Conservation (phyloP, 2,888 invertebrate species). For the Carpatolechia fugitivella region DNA sequence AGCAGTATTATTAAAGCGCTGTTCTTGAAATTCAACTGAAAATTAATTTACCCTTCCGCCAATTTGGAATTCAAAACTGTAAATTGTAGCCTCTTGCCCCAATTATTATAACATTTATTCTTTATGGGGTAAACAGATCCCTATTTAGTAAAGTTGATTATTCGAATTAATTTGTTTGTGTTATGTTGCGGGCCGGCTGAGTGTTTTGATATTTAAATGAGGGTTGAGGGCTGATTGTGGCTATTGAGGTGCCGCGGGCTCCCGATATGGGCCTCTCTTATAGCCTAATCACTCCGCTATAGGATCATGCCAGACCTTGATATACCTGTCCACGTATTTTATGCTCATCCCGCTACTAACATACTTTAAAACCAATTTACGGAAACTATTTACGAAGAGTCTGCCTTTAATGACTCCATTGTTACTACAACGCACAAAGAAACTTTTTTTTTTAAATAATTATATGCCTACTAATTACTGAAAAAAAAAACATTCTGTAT, state of each 20-base stretch:
- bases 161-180: constrained; percentile 79
- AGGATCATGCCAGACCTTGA: too few species aligned
- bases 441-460: too few species aligned
- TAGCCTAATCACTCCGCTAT: too few species aligned
- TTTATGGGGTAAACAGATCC: constrained; percentile 76
- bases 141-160: constrained; percentile 77
- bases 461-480: too few species aligned
- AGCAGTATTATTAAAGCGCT: constrained; percentile 50
- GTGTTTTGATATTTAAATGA: constrained; percentile 78
- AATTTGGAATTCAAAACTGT: constrained; percentile 68
- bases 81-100: constrained; percentile 69
- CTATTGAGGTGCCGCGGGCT: constrained; percentile 34
- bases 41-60: constrained; percentile 71
- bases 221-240: constrained; percentile 68
- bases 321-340: too few species aligned
- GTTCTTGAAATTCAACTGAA: constrained; percentile 47
- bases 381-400: too few species aligned
- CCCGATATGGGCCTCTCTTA: constrained; percentile 20
- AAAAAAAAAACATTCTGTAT: too few species aligned
- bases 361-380: too few species aligned
- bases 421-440: too few species aligned
- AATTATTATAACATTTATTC: constrained; percentile 77
- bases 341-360: too few species aligned
- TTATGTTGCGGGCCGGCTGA: constrained; percentile 63
- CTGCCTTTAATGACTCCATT: too few species aligned